Conservation (phyloP, 2,797 vertebrate genomes). For the Sandelia bainsii region DNA sequence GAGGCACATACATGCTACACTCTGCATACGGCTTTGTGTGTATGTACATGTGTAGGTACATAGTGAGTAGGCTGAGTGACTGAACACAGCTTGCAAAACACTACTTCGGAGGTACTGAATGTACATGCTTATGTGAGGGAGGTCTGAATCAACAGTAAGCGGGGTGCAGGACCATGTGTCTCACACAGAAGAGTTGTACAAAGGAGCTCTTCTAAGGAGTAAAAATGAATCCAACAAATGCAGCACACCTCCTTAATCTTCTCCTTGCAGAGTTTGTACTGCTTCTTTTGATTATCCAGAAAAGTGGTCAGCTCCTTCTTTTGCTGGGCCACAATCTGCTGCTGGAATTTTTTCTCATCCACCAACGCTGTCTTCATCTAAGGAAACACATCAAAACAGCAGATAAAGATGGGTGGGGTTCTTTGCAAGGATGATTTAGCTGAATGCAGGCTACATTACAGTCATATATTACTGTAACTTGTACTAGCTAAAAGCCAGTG, state of each 20-base stretch:
- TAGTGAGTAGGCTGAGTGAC: constrained; percentile 65
- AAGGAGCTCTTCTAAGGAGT: constrained; percentile 29
- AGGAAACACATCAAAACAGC: constrained; percentile 6
- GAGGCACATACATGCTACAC: constrained; percentile 39
- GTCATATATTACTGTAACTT: background rate
- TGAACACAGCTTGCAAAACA: constrained; percentile 62
- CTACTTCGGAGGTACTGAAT: constrained; percentile 34
- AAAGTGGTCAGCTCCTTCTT: constrained; percentile 99
- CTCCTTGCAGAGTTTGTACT: constrained; percentile 99
- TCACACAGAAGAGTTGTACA: constrained; percentile 42
- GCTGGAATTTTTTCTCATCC: constrained; percentile 99
- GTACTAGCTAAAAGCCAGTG: background rate
- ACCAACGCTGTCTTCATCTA: constrained; percentile 94
- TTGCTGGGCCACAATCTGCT: constrained; percentile 98
- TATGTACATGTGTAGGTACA: constrained; percentile 53
- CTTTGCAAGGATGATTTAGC: constrained; percentile 6
- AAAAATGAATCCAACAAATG: constrained; percentile 34
- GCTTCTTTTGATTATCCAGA: constrained; percentile 99
- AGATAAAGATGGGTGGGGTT: constrained; percentile 8
- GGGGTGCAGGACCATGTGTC: constrained; percentile 40
- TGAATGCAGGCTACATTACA: background rate
- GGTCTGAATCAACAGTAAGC: constrained; percentile 59
- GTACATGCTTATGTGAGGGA: constrained; percentile 58
- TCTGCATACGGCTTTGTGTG: constrained; percentile 25
- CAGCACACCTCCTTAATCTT: constrained; percentile 96